Evolutionary conservation across 2,113 vertebrate species (phyloP).

Genomic region (Pampusana beccarii): DNA sequence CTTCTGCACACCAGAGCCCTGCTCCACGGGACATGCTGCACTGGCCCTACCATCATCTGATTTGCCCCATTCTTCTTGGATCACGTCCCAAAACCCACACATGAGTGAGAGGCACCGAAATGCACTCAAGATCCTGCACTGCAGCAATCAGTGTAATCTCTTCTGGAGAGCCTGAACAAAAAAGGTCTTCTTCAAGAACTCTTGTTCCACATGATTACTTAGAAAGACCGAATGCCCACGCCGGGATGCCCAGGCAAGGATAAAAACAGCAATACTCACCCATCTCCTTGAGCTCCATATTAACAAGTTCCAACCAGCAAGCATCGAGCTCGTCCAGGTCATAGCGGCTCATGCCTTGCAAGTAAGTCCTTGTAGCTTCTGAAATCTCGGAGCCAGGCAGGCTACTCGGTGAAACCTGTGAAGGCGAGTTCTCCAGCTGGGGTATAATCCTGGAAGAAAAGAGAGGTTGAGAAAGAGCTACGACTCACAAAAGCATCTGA

Average conservation of each 20-base stretch:
- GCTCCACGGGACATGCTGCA: not conserved
- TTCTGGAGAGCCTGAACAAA: not conserved
- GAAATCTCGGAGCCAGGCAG: constrained; percentile 64
- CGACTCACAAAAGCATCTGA: accelerated
- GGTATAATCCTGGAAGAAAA: constrained; percentile 73
- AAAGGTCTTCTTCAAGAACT: not conserved
- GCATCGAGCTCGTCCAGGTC: constrained; percentile 95
- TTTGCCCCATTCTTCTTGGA: not conserved
- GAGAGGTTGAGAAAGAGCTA: not conserved
- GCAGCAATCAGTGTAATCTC: not conserved
- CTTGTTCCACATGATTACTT: not conserved
- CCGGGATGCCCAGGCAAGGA: not conserved
- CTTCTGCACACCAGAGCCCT: not conserved
- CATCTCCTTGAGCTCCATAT: constrained; percentile 92
- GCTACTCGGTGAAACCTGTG: constrained; percentile 45
- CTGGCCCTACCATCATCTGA: not conserved
- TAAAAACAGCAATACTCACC: constrained; percentile 74
- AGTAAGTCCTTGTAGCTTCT: constrained; percentile 73
- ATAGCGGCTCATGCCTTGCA: constrained; percentile 86
- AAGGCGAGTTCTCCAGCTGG: constrained; percentile 66
- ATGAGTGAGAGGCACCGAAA: not conserved
- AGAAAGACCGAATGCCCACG: not conserved
- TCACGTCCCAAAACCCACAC: not conserved
- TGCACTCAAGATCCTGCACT: accelerated
- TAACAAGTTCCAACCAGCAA: constrained; percentile 92